phyloP scores from a whole-genome alignment of 2,888 invertebrate species.

The Artemia sinica region DNA sequence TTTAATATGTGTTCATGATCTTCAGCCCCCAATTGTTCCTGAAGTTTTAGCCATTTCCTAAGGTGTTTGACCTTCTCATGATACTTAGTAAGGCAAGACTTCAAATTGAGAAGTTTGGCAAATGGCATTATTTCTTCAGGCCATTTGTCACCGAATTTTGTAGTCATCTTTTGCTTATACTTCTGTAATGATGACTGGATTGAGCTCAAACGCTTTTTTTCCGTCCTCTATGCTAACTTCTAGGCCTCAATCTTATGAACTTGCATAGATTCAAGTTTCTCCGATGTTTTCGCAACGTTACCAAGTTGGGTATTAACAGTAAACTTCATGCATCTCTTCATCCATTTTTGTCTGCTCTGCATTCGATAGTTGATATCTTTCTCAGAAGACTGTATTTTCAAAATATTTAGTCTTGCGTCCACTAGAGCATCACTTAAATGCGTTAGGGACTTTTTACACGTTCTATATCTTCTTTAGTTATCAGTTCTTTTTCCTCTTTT shows the following conservation, averaged over 20 bases:
- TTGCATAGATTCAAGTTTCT: too few species aligned
- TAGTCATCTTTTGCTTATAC: background rate
- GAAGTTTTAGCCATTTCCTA: background rate
- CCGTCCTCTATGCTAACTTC: background rate
- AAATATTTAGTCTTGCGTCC: background rate
- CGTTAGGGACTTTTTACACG: background rate
- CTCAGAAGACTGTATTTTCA: background rate
- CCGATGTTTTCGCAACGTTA: too few species aligned
- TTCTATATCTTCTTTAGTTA: background rate
- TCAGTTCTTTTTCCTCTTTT: background rate
- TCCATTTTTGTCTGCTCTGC: background rate
- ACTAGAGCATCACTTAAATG: background rate
- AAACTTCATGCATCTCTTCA: slow-evolving; percentile 10
- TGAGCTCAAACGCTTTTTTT: background rate
- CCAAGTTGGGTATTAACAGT: background rate
- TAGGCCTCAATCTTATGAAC: background rate
- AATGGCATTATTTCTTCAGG: background rate
- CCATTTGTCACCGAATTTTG: background rate
- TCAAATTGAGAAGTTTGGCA: background rate
- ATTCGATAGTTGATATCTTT: background rate
- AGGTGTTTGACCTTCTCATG: slow-evolving; percentile 5
- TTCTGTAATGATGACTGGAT: background rate
- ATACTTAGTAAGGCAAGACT: background rate
- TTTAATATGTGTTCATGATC: background rate
- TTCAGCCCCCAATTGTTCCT: background rate